Evolutionary conservation across 2,888 invertebrate species (phyloP).

Genomic region (Hirtodrosophila alboralis): DNA sequence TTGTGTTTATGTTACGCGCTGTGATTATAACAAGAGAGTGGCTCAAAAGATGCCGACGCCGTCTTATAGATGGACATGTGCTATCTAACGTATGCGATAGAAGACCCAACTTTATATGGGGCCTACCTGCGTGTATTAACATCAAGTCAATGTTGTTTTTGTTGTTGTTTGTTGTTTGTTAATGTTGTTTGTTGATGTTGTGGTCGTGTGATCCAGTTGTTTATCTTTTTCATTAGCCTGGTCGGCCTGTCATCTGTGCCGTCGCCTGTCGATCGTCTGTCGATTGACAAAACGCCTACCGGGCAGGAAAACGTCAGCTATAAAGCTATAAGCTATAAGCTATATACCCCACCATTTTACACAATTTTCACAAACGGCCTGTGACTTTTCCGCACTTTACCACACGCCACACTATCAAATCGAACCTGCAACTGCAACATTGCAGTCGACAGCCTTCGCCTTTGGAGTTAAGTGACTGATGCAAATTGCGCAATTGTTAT

Average conservation of each 20-base stretch:
- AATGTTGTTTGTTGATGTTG: constrained; percentile 20
- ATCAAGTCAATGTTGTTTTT: neutral
- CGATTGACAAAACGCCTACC: constrained; percentile 62
- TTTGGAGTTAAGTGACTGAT: constrained; percentile 67
- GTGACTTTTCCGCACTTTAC: constrained; percentile 73
- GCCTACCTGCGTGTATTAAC: constrained; percentile 27
- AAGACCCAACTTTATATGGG: constrained; percentile 17
- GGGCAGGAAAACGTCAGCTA: constrained; percentile 26
- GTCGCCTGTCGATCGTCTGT: constrained; percentile 69
- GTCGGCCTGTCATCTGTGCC: constrained; percentile 75
- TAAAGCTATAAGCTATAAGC: no score
- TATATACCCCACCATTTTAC: constrained; percentile 43
- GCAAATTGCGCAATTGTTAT: constrained; percentile 76
- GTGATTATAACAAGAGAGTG: constrained; percentile 70
- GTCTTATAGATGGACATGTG: constrained; percentile 52
- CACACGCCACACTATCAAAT: constrained; percentile 47
- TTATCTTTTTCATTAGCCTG: constrained; percentile 75
- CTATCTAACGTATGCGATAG: constrained; percentile 49
- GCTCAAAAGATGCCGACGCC: constrained; percentile 51
- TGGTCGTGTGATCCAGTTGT: constrained; percentile 69
- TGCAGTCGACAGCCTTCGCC: constrained; percentile 24
- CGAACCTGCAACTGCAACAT: constrained; percentile 25
- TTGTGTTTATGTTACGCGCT: constrained; percentile 75
- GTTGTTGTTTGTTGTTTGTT: no score
- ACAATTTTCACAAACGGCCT: constrained; percentile 48